These are phyloP conservation scores for Aulostomus chinensis DNA, from an alignment of 2,797 vertebrate species.

Conservation along the genomic window DNA sequence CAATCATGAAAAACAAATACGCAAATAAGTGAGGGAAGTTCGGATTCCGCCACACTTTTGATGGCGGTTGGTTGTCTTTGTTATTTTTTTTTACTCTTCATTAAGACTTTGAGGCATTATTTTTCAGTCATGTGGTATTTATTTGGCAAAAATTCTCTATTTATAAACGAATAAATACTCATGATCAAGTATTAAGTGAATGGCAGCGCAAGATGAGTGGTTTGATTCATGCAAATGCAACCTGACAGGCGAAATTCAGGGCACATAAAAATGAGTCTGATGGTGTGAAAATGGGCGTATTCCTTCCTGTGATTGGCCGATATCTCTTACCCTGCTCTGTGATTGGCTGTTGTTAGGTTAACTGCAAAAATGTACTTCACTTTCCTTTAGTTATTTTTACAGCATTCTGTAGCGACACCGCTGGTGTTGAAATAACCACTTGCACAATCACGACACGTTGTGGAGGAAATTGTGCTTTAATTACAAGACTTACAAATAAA, in stretches of 20 bases:
- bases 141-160: background rate
- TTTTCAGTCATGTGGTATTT: background rate
- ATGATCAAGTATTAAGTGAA: background rate
- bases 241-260: constrained; percentile 9
- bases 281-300: constrained; percentile 14
- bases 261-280: accelerated
- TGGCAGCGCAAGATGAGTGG: accelerated
- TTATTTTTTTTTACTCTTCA: background rate
- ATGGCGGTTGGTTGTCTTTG: background rate
- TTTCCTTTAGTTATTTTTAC: background rate
- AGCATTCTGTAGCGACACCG: constrained; percentile 20
- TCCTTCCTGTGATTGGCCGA: constrained; percentile 51
- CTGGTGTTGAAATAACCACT: constrained; percentile 17
- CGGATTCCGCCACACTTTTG: constrained; percentile 59
- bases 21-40: background rate
- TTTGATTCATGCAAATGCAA: accelerated
- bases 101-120: background rate
- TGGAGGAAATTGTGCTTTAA: constrained; percentile 13
- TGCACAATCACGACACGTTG: constrained; percentile 27
- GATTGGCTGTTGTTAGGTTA: constrained; percentile 30
- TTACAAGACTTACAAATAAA: no score
- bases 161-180: background rate
- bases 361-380: background rate
- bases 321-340: background rate
- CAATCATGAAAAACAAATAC: no score